Evolutionary conservation across 1,140 invertebrate genomes (phyloP).

Genomic region (Heterodera schachtii): DNA sequence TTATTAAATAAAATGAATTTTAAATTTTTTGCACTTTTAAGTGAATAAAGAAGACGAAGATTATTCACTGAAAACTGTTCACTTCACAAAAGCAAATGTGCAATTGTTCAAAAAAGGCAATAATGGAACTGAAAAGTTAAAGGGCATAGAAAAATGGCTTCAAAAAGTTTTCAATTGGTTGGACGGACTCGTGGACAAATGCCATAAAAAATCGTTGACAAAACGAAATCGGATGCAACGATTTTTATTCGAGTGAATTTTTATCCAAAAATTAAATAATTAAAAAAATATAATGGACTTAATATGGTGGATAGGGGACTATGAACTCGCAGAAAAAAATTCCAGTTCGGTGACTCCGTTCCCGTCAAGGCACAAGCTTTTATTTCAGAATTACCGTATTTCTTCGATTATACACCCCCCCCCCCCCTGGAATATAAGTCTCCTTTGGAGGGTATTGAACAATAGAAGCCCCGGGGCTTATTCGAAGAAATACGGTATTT

Average conservation of each 20-base stretch:
- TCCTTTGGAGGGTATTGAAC: too few relatives aligned
- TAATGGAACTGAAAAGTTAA: neutral
- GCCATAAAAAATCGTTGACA: slow-evolving; percentile 11
- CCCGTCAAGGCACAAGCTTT: too few relatives aligned
- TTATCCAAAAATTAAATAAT: too few relatives aligned
- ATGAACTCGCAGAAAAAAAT: too few relatives aligned
- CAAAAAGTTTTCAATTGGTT: slow-evolving; percentile 3
- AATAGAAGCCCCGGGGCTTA: too few relatives aligned
- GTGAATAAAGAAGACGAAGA: neutral
- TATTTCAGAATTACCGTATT: too few relatives aligned
- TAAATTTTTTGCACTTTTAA: neutral
- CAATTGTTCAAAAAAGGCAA: neutral
- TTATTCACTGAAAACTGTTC: neutral
- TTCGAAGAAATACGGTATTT: too few relatives aligned
- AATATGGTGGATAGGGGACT: too few relatives aligned
- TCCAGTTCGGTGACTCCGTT: too few relatives aligned
- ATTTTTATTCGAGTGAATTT: neutral
- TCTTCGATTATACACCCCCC: too few relatives aligned
- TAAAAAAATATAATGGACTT: too few relatives aligned
- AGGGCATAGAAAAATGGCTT: neutral
- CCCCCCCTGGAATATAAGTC: too few relatives aligned
- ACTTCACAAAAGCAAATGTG: neutral
- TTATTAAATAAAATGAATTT: neutral
- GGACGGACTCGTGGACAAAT: slow-evolving; percentile 4
- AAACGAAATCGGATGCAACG: slow-evolving; percentile 10